Evolutionary conservation across 30 jellyfish, hydroid and myxozoan genomes (phyloP).

Genomic region (Morbakka virulenta): DNA sequence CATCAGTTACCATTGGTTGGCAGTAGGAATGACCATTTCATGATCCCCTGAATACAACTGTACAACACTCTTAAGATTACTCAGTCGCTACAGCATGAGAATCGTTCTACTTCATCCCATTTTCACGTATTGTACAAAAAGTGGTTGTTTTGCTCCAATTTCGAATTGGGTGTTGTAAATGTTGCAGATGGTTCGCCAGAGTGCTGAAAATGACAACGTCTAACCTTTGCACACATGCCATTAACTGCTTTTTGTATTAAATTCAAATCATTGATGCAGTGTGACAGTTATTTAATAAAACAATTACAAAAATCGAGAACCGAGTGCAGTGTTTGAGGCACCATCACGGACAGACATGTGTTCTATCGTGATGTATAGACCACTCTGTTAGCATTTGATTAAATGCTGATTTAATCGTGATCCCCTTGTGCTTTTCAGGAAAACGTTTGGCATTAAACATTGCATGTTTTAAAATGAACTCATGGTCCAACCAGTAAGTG

Average conservation of each 20-base stretch:
- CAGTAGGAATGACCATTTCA: too few species aligned
- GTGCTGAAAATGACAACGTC: constrained; percentile 37
- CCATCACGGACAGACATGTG: constrained; percentile 32
- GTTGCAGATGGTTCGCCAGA: constrained; percentile 34
- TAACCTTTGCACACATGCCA: too few species aligned
- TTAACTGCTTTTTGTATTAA: too few species aligned
- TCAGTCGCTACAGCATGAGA: constrained; percentile 32
- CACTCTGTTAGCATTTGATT: constrained; percentile 12
- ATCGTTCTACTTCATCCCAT: constrained; percentile 3
- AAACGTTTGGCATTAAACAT: constrained; percentile 3
- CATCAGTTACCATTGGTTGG: too few species aligned
- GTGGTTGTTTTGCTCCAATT: constrained; percentile 17
- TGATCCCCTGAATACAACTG: too few species aligned
- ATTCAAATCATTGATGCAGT: background rate
- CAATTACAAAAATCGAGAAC: background rate
- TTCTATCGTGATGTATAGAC: background rate
- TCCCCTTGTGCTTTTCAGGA: too few species aligned
- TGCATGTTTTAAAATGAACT: constrained; percentile 2
- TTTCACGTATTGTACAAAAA: constrained; percentile 11
- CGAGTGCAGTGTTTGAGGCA: too few species aligned
- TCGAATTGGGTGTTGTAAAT: constrained; percentile 22
- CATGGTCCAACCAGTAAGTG: constrained; percentile 26
- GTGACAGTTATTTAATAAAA: constrained; percentile 29
- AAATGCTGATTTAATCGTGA: too few species aligned
- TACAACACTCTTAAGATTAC: constrained; percentile 6